phyloP scores from a whole-genome alignment of 2,113 vertebrate genomes.

The Arvicanthis niloticus region DNA sequence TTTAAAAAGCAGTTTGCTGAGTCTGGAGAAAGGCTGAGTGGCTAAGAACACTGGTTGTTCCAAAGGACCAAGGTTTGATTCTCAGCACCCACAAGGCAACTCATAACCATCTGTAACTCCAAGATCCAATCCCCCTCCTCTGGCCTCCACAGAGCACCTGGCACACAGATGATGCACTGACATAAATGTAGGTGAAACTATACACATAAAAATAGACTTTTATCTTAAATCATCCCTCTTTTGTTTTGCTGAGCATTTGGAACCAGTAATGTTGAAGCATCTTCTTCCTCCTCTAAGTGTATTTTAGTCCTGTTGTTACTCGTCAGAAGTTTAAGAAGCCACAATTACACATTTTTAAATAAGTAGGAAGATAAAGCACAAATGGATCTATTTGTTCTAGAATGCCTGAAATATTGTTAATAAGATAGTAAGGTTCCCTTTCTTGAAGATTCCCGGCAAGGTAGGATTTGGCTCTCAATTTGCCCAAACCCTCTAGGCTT shows the following conservation, averaged over 20 bases:
- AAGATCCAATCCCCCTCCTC: neutral
- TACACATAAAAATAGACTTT: neutral
- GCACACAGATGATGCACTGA: neutral
- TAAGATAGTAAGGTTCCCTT: neutral
- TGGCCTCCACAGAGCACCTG: neutral
- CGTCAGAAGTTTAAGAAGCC: neutral
- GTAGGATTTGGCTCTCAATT: neutral
- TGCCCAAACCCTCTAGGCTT: neutral
- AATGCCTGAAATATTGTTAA: neutral
- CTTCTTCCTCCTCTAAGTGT: neutral
- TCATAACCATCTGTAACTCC: neutral
- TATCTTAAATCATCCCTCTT: neutral
- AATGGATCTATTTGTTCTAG: neutral
- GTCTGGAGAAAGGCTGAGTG: neutral
- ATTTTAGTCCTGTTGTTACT: neutral
- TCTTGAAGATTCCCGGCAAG: neutral
- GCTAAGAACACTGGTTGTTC: neutral
- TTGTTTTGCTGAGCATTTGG: constrained; percentile 17
- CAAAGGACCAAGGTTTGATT: neutral
- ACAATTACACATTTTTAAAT: neutral
- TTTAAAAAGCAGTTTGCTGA: neutral
- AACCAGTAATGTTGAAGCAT: neutral
- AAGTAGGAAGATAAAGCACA: neutral
- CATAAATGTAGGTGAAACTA: neutral
- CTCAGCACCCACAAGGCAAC: neutral